These are phyloP conservation scores for Calliphora vomitoria DNA, from an alignment of 2,888 invertebrate species.

Conservation along the genomic window DNA sequence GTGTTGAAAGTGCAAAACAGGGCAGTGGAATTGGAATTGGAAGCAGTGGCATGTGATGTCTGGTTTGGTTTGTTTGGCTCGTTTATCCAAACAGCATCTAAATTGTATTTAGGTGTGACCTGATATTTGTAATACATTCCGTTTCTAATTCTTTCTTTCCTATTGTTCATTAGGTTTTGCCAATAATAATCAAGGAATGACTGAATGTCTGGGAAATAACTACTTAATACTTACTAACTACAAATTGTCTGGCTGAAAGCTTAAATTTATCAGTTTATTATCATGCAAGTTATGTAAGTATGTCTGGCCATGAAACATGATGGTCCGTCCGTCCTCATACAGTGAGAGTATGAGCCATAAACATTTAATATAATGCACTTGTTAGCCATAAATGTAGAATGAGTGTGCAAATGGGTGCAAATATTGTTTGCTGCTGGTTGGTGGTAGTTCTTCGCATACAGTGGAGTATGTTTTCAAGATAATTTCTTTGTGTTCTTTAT, in stretches of 20 bases:
- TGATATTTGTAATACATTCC: constrained; percentile 67
- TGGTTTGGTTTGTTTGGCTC: constrained; percentile 39
- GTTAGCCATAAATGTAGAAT: constrained; percentile 34
- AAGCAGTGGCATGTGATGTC: constrained; percentile 18
- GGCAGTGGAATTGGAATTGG: neutral
- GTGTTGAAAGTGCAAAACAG: constrained; percentile 5
- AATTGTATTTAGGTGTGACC: constrained; percentile 73
- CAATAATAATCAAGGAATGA: constrained; percentile 65
- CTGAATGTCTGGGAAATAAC: constrained; percentile 62
- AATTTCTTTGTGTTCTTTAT: constrained; percentile 59
- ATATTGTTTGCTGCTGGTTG: neutral
- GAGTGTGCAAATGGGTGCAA: neutral
- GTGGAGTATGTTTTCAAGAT: constrained; percentile 30
- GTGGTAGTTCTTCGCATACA: neutral
- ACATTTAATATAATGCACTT: constrained; percentile 68
- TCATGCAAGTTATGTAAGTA: constrained; percentile 58
- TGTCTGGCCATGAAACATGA: constrained; percentile 67
- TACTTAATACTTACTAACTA: constrained; percentile 59
- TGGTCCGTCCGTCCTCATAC: constrained; percentile 50
- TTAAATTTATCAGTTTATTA: constrained; percentile 69
- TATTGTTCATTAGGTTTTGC: constrained; percentile 56
- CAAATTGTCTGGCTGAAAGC: constrained; percentile 71
- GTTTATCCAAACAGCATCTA: constrained; percentile 72
- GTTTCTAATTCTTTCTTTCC: neutral
- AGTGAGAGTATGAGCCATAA: constrained; percentile 48